Percentiles rank a stretch among this genome's conserved stretches.
Evolutionary conservation across 2,888 invertebrate genomes (phyloP).

Genomic region (Andricus curvator): DNA sequence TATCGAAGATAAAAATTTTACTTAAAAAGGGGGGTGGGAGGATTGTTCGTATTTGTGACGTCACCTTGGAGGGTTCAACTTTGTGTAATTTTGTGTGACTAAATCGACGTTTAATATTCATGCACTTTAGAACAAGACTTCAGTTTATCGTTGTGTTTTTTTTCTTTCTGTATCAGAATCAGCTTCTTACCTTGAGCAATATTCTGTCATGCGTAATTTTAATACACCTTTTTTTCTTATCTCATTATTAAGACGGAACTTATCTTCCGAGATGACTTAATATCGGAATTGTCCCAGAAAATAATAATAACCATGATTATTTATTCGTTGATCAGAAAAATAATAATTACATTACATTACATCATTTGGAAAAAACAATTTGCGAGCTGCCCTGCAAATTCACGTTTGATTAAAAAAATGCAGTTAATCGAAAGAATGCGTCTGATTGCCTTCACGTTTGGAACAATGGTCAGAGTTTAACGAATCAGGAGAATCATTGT

Average conservation of each 20-base stretch:
- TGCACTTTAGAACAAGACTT: not conserved
- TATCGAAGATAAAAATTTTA: too few relatives aligned
- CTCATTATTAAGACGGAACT: too few relatives aligned
- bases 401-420: conserved; percentile 23
- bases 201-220: not conserved
- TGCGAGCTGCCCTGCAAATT: not conserved
- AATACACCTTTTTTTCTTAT: not conserved
- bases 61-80: too few relatives aligned
- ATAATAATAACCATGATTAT: not conserved
- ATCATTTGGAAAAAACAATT: conserved; percentile 7
- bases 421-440: conserved; percentile 15
- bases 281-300: not conserved
- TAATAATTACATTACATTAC: not conserved
- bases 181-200: not conserved
- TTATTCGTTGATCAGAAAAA: not conserved
- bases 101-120: not conserved
- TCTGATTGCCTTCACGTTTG: conserved; percentile 11
- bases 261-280: not conserved
- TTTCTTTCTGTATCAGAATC: not conserved
- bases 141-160: not conserved
- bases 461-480: conserved; percentile 21
- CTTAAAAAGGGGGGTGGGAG: too few relatives aligned
- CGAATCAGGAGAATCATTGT: conserved; percentile 14
- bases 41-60: too few relatives aligned
- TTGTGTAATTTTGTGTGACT: too few relatives aligned